phyloP scores from a whole-genome alignment of 2,797 vertebrate genomes.

The Alectoris magna region DNA sequence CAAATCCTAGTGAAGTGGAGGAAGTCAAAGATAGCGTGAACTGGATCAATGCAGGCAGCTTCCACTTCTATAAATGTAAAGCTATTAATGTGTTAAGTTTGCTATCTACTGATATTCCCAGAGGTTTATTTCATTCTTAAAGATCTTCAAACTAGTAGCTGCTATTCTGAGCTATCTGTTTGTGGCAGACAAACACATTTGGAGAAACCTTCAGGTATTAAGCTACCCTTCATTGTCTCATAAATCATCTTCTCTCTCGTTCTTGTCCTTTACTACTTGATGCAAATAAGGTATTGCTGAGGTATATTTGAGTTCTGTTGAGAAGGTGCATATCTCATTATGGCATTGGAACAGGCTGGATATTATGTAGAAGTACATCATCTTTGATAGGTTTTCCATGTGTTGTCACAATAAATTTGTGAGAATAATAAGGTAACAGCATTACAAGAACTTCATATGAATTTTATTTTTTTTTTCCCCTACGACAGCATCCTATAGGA shows the following conservation, averaged over 20 bases:
- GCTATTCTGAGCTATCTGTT: neutral
- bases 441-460: neutral
- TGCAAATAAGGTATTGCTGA: too few relatives aligned
- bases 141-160: neutral
- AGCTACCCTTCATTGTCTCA: neutral
- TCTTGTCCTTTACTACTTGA: neutral
- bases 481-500: neutral
- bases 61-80: neutral
- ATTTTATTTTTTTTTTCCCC: neutral
- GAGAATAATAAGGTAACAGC: neutral
- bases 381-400: neutral
- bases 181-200: neutral
- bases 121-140: neutral
- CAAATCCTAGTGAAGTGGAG: neutral
- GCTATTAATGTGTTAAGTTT: neutral
- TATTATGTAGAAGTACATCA: neutral
- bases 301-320: neutral
- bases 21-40: neutral
- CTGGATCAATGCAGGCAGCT: neutral
- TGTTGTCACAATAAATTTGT: neutral
- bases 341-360: neutral
- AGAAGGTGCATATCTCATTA: neutral
- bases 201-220: neutral
- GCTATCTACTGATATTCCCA: neutral
- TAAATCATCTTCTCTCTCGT: neutral